A percentile compares a stretch with the other conserved stretches of the same genome.
phyloP scores from a whole-genome alignment of 2,888 invertebrate genomes.

The Germaria angustata region DNA sequence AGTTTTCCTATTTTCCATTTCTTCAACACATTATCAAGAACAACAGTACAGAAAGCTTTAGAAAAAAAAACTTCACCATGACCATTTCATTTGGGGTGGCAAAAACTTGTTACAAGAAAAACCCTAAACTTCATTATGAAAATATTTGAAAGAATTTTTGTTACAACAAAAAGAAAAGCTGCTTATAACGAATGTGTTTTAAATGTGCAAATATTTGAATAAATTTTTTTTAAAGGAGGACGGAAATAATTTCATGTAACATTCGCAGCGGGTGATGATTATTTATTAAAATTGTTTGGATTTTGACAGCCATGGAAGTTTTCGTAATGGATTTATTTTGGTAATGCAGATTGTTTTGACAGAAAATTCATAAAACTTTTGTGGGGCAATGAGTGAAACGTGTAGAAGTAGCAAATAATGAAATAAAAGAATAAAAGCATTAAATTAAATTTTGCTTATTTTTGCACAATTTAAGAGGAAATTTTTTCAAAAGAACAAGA shows the following conservation, averaged over 20 bases:
- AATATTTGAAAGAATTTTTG: constrained; percentile 1
- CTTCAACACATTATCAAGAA: constrained; percentile 22
- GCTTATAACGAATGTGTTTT: constrained; percentile 30
- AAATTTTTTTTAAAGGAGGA: background rate
- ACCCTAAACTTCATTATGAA: constrained; percentile 39
- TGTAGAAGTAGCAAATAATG: no score
- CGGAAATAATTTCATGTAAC: background rate
- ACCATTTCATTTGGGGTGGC: background rate
- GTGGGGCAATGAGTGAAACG: no score
- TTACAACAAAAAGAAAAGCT: background rate
- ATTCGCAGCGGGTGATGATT: background rate
- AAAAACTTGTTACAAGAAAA: constrained; percentile 32
- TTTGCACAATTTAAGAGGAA: no score
- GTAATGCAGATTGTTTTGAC: background rate
- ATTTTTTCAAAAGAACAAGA: no score
- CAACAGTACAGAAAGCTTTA: background rate
- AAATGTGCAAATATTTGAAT: constrained; percentile 7
- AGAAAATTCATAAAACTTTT: background rate
- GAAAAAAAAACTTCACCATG: constrained; percentile 26
- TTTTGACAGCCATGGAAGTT: constrained; percentile 18
- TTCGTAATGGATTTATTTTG: background rate
- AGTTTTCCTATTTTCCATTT: background rate
- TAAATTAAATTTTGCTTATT: background rate
- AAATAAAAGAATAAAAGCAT: background rate
- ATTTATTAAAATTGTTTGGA: background rate